Percentiles rank a stretch among this genome's conserved stretches.
Evolutionary conservation across 2,888 invertebrate genomes (phyloP).

Genomic region (Chloroclystis v-ata): DNA sequence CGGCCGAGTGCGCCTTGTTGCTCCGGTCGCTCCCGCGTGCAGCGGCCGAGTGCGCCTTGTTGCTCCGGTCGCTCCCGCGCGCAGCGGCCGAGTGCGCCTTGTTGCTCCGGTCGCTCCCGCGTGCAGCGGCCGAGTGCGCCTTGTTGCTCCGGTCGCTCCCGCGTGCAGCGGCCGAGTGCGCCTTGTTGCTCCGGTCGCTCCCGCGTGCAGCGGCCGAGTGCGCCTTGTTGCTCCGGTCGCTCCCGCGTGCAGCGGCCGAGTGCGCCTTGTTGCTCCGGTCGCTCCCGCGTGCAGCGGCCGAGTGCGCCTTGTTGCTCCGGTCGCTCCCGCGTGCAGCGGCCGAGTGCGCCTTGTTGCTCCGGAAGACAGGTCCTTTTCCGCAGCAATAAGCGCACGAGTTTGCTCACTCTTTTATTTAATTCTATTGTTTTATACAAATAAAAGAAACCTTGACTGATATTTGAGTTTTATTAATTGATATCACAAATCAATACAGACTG

Average conservation of each 20-base stretch:
- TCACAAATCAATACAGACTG: no score
- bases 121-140: constrained; percentile 47
- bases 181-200: constrained; percentile 43
- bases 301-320: constrained; percentile 49
- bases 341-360: constrained; percentile 70
- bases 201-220: constrained; percentile 41
- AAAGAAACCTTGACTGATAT: constrained; percentile 71
- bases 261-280: constrained; percentile 48
- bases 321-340: constrained; percentile 35
- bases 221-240: constrained; percentile 44
- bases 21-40: constrained; percentile 34
- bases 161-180: constrained; percentile 42
- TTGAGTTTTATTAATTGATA: constrained; percentile 37
- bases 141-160: constrained; percentile 38
- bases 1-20: constrained; percentile 49
- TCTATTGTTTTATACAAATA: constrained; percentile 73
- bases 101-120: constrained; percentile 29
- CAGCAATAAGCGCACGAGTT: constrained; percentile 74
- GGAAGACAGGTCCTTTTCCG: constrained; percentile 76
- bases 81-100: constrained; percentile 52
- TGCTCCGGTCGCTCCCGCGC: constrained; percentile 32
- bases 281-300: constrained; percentile 36
- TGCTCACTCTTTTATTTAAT: constrained; percentile 70
- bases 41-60: constrained; percentile 51
- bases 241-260: constrained; percentile 37